These are phyloP conservation scores for Phalanger gymnotis DNA, from an alignment of 2,797 vertebrate species.

Conservation along the genomic window DNA sequence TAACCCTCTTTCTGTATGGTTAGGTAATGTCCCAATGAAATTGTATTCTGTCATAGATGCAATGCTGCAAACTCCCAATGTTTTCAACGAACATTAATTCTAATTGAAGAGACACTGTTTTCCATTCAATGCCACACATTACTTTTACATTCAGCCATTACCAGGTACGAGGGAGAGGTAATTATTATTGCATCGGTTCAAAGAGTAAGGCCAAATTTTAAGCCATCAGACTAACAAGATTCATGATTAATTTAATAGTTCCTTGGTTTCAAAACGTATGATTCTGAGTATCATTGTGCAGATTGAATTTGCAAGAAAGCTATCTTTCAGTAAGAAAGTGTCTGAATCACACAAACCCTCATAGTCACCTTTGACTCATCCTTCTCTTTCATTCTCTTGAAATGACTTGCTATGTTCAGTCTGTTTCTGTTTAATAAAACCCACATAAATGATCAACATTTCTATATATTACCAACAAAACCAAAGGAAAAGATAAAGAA, in stretches of 20 bases:
- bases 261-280: not conserved
- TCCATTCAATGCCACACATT: not conserved
- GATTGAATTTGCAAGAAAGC: not conserved
- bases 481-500: not conserved
- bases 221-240: not conserved
- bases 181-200: not conserved
- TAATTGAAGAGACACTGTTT: not conserved
- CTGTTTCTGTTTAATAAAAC: not conserved
- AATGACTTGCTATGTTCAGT: not conserved
- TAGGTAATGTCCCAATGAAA: not conserved
- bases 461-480: not conserved
- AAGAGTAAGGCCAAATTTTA: not conserved
- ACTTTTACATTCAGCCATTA: not conserved
- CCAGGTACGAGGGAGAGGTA: not conserved
- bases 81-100: accelerated
- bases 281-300: not conserved
- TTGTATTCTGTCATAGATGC: not conserved
- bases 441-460: not conserved
- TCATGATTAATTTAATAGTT: not conserved
- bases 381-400: not conserved
- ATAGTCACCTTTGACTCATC: not conserved
- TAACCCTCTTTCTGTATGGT: not conserved
- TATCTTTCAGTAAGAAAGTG: not conserved
- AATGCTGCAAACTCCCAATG: not conserved
- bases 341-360: not conserved